Conservation (phyloP, 1,140 invertebrate species). For the Ditylenchus dipsaci region DNA sequence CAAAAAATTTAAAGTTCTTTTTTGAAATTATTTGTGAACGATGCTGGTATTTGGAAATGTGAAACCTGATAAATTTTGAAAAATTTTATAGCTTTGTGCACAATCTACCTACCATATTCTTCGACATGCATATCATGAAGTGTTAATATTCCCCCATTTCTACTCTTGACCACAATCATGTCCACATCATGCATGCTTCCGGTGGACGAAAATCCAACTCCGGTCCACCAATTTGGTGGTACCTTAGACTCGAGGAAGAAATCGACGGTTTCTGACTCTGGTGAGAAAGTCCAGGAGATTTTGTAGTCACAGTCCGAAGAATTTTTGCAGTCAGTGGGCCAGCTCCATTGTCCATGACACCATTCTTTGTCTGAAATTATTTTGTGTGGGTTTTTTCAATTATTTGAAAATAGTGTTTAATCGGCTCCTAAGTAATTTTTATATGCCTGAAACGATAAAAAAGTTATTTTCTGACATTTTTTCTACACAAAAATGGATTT, state of each 20-base stretch:
- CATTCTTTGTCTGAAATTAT: background rate
- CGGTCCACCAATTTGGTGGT: constrained; percentile 77
- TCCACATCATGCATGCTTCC: constrained; percentile 54
- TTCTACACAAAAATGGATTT: too few relatives aligned
- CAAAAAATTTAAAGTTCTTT: too few relatives aligned
- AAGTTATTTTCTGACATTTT: too few relatives aligned
- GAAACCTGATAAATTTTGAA: too few relatives aligned
- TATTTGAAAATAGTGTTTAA: too few relatives aligned
- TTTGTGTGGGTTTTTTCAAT: too few relatives aligned
- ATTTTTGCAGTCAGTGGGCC: constrained; percentile 39
- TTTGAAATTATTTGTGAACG: too few relatives aligned
- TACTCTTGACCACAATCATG: constrained; percentile 47
- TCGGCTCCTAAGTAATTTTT: too few relatives aligned
- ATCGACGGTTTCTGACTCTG: constrained; percentile 71
- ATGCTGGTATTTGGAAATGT: too few relatives aligned
- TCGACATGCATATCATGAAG: constrained; percentile 47
- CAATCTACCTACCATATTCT: constrained; percentile 10
- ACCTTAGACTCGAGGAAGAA: constrained; percentile 81
- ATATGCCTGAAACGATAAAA: too few relatives aligned
- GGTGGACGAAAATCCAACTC: constrained; percentile 82
- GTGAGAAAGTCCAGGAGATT: constrained; percentile 72
- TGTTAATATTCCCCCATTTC: constrained; percentile 16
- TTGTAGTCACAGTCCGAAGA: constrained; percentile 48
- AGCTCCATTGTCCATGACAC: constrained; percentile 51
- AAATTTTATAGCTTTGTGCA: background rate